Conservation (phyloP, 2,888 invertebrate species). For the Dugesia japonica region DNA sequence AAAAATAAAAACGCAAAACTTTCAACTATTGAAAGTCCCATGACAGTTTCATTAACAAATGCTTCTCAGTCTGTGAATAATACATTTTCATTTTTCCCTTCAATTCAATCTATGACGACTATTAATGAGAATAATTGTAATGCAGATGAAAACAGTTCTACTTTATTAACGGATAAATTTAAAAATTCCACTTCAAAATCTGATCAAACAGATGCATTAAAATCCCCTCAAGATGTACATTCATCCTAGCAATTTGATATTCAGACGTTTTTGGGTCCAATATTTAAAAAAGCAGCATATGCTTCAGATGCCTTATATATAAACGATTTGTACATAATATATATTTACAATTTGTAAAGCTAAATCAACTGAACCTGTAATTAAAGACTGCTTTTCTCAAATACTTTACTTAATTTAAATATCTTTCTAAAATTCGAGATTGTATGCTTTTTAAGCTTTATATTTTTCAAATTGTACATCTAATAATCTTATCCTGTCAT, state of each 20-base stretch:
- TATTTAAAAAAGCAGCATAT: neutral
- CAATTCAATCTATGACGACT: neutral
- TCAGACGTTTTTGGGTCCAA: neutral
- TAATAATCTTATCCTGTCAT: too few relatives aligned
- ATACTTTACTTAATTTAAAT: neutral
- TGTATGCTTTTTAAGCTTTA: too few relatives aligned
- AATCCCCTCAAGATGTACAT: neutral
- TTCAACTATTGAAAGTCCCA: neutral
- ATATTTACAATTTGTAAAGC: conserved; percentile 5
- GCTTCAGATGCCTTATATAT: conserved; percentile 15
- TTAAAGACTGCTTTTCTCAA: neutral
- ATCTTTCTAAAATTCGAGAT: too few relatives aligned
- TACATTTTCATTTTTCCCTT: neutral
- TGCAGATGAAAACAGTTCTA: neutral
- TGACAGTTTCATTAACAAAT: neutral
- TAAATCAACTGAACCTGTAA: neutral
- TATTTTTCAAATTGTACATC: too few relatives aligned
- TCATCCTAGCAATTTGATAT: neutral
- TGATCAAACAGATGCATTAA: neutral
- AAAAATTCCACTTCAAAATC: neutral
- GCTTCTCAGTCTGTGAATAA: neutral
- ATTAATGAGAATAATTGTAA: neutral
- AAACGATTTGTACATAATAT: neutral
- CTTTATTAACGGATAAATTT: neutral
- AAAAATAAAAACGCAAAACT: neutral